These are phyloP conservation scores for Chouioia cunea DNA, from an alignment of 2,888 invertebrate genomes.

Conservation along the genomic window DNA sequence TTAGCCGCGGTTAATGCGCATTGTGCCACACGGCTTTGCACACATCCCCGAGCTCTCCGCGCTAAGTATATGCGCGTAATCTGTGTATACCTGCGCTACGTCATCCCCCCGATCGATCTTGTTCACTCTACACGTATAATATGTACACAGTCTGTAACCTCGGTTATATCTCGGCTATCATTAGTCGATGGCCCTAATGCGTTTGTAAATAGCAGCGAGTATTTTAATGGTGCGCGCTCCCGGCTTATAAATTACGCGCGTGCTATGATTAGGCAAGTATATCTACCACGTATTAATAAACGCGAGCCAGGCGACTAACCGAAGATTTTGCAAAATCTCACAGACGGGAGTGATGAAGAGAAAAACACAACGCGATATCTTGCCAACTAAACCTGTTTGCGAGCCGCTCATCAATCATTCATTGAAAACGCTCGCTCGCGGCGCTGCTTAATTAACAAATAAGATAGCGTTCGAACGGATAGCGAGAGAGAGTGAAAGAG, in stretches of 20 bases:
- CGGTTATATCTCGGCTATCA: background rate
- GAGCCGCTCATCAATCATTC: slow-evolving; percentile 64
- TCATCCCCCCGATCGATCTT: slow-evolving; percentile 14
- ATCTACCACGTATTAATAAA: slow-evolving; percentile 30
- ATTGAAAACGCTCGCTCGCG: slow-evolving; percentile 63
- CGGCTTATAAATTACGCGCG: slow-evolving; percentile 22
- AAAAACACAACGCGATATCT: slow-evolving; percentile 12
- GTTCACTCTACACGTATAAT: background rate
- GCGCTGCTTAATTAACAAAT: slow-evolving; percentile 65
- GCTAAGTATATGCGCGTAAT: too few relatives aligned
- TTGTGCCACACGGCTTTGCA: background rate
- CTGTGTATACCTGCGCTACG: too few relatives aligned
- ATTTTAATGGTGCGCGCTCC: slow-evolving; percentile 31
- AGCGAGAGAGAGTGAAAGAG: background rate
- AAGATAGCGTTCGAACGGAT: slow-evolving; percentile 47
- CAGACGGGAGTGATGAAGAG: slow-evolving; percentile 38
- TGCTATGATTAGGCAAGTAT: slow-evolving; percentile 36
- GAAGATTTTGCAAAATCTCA: slow-evolving; percentile 24
- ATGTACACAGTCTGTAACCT: too few relatives aligned
- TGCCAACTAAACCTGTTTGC: slow-evolving; percentile 4
- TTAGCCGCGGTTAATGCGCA: slow-evolving; percentile 13
- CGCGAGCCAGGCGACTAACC: slow-evolving; percentile 13
- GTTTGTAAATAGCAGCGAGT: slow-evolving; percentile 37
- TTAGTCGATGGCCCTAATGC: slow-evolving; percentile 39
- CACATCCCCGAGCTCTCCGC: too few relatives aligned